These are phyloP conservation scores for Cacoxenus indagator DNA, from an alignment of 2,888 invertebrate genomes.

Conservation along the genomic window DNA sequence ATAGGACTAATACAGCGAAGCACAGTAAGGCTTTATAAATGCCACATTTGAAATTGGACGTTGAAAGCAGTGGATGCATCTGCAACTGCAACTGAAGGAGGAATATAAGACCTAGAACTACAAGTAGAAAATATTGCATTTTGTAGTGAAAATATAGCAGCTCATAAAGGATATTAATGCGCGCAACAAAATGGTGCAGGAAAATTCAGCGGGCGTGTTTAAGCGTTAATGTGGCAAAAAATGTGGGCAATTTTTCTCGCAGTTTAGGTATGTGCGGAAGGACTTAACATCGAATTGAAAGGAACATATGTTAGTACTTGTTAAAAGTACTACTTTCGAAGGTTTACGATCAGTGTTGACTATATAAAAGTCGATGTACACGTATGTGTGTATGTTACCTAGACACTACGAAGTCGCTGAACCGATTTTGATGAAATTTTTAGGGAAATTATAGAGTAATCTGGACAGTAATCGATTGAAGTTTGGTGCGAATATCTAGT, in stretches of 20 bases:
- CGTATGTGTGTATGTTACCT: too few relatives aligned
- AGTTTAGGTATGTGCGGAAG: not conserved
- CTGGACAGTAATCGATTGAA: too few relatives aligned
- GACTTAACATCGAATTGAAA: not conserved
- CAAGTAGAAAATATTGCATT: not conserved
- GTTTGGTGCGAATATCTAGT: too few relatives aligned
- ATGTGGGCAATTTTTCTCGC: not conserved
- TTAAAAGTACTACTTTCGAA: not conserved
- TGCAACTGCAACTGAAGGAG: not conserved
- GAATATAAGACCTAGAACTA: too few relatives aligned
- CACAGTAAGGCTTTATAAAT: not conserved
- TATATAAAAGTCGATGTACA: too few relatives aligned
- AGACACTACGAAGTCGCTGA: too few relatives aligned
- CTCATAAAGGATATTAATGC: not conserved
- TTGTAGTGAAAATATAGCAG: not conserved
- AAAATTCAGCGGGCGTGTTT: constrained; percentile 59
- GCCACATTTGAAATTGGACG: too few relatives aligned
- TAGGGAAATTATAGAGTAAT: too few relatives aligned
- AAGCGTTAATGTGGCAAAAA: constrained; percentile 62
- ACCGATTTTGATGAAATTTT: too few relatives aligned
- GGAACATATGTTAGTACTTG: not conserved
- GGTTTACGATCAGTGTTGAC: not conserved
- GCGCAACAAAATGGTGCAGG: constrained; percentile 8
- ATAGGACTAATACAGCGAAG: not conserved
- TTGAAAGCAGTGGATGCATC: too few relatives aligned